phyloP scores from a whole-genome alignment of 2,113 vertebrate species.

The Circaetus gallicus region DNA sequence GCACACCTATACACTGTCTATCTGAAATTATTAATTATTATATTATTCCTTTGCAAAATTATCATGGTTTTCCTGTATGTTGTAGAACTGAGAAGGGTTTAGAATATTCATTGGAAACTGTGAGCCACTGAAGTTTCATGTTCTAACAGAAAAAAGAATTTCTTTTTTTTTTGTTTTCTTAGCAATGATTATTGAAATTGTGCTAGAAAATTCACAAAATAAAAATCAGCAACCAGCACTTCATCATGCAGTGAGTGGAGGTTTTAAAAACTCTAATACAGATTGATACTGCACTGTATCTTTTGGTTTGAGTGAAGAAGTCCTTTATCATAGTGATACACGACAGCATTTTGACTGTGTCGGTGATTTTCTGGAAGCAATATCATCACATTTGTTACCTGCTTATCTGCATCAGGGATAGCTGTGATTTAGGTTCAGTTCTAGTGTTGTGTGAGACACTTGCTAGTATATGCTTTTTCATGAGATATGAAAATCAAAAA shows the following conservation, averaged over 20 bases:
- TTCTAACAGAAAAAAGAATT: background rate
- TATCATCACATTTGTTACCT: background rate
- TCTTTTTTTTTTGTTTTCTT: background rate
- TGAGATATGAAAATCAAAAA: fast-evolving
- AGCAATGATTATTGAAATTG: background rate
- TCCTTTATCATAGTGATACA: background rate
- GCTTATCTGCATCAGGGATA: background rate
- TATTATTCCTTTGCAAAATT: background rate
- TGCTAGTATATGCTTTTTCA: background rate
- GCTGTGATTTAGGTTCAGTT: background rate
- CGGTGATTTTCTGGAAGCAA: background rate
- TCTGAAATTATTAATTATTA: background rate
- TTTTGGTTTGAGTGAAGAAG: background rate
- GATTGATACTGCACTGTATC: background rate
- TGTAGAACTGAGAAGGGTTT: background rate
- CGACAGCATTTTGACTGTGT: background rate
- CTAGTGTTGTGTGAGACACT: background rate
- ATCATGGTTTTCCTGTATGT: background rate
- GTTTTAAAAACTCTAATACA: background rate
- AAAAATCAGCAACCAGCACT: background rate
- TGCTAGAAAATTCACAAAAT: background rate
- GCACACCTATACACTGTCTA: background rate
- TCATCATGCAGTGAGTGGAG: background rate
- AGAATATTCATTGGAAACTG: background rate
- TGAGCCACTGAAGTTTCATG: background rate